A percentile compares a stretch with the other conserved stretches of the same genome.
Evolutionary conservation across 2,797 vertebrate genomes (phyloP).

Genomic region (Lacerta viridis): DNA sequence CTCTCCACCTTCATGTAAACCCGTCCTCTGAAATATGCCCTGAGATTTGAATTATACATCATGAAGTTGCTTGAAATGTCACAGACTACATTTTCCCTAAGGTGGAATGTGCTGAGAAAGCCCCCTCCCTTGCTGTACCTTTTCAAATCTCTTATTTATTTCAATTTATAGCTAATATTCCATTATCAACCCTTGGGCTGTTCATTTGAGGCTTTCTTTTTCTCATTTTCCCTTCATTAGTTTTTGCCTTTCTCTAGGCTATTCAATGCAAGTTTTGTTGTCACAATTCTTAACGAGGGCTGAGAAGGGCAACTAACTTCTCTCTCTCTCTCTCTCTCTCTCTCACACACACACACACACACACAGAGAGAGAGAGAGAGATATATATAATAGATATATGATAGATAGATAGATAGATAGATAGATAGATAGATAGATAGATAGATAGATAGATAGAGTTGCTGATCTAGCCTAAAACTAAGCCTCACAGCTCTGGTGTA

Average conservation of each 20-base stretch:
- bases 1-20: not conserved
- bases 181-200: not conserved
- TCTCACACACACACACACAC: too few species aligned
- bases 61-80: slow-evolving; percentile 50
- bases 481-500: not conserved
- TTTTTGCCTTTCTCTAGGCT: not conserved
- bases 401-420: too few species aligned
- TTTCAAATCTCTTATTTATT: slow-evolving; percentile 26
- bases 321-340: too few species aligned
- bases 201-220: slow-evolving; percentile 23
- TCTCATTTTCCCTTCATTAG: not conserved
- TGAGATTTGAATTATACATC: slow-evolving; percentile 49
- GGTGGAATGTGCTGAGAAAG: not conserved
- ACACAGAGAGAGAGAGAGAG: too few species aligned
- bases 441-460: too few species aligned
- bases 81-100: slow-evolving; percentile 36
- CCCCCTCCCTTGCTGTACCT: not conserved
- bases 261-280: not conserved
- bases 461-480: not conserved
- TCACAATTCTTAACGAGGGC: not conserved
- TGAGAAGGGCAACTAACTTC: not conserved
- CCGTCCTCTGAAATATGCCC: slow-evolving; percentile 16
- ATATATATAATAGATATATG: too few species aligned
- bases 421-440: too few species aligned
- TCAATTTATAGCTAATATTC: slow-evolving; percentile 41